Evolutionary conservation across 1,140 invertebrate genomes (phyloP).

Genomic region (Helicorthomorpha holstii): DNA sequence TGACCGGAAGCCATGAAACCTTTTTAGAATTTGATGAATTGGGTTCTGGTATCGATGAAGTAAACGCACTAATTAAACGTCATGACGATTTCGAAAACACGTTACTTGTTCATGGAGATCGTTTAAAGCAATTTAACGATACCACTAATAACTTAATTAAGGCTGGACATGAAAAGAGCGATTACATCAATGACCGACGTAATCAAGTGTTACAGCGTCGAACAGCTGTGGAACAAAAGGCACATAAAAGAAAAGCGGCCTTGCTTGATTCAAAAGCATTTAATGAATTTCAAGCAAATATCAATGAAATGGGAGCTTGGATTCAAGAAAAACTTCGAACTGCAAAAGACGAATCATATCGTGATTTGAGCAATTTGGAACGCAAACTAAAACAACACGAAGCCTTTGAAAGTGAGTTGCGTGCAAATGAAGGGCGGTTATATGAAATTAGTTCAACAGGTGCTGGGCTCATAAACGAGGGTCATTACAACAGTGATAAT

Average conservation of each 20-base stretch:
- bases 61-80: slow-evolving; percentile 79
- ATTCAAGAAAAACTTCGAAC: slow-evolving; percentile 79
- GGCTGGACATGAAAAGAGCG: slow-evolving; percentile 65
- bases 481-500: slow-evolving; percentile 48
- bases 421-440: slow-evolving; percentile 76
- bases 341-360: slow-evolving; percentile 80
- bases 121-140: slow-evolving; percentile 67
- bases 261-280: slow-evolving; percentile 59
- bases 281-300: slow-evolving; percentile 73
- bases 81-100: slow-evolving; percentile 91
- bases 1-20: slow-evolving; percentile 79
- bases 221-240: slow-evolving; percentile 50
- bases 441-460: slow-evolving; percentile 47
- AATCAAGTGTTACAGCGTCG: slow-evolving; percentile 56
- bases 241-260: slow-evolving; percentile 47
- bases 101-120: slow-evolving; percentile 80
- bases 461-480: slow-evolving; percentile 45
- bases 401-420: slow-evolving; percentile 86
- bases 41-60: slow-evolving; percentile 81
- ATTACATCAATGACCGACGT: slow-evolving; percentile 51
- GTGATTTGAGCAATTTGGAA: slow-evolving; percentile 77
- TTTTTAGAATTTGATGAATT: slow-evolving; percentile 78
- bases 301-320: slow-evolving; percentile 73
- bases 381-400: slow-evolving; percentile 93
- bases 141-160: slow-evolving; percentile 67